Evolutionary conservation across 2,888 invertebrate species (phyloP), one percentile per base, ranked within the genome.

Genomic region (Teleogryllus oceanicus): DNA sequence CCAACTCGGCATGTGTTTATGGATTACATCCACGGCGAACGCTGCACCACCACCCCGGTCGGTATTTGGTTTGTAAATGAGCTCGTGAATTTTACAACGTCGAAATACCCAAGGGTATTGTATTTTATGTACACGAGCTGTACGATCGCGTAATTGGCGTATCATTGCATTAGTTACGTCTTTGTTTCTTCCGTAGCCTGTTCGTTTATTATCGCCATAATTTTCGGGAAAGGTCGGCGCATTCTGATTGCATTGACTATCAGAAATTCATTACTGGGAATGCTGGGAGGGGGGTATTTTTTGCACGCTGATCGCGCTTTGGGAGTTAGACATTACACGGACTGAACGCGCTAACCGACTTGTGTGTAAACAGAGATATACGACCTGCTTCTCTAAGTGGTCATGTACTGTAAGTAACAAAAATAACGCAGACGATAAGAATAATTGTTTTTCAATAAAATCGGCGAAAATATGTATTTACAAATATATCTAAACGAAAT

Each of bases 11-110:
- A n/a, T 62, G 62, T 62, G 62, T 62, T 62, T 62, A 62, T 62
- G 62, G 62, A 62, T 62, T 62, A n/a, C 62, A 62, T 62, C n/a
- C 62, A 13, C n/a, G 62, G 62, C 13, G n/a, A 18, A 62, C n/a
- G n/a, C 16, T 4, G n/a, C 62, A 3, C n/a, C 62, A 12, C 13
- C 13, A 13, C 62, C n/a, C 62, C 62, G 8, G 62, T 37, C 62
- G 62, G 62, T 62, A 62, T 62, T 62, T 62, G 62, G 62, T 62
- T 62, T 62, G 62, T 62, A 62, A 62, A 62, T 62, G 62, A 62
- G 62, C 62, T n/a, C 62, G 62, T 62, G 62, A 62, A 62, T 62
- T 62, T 62, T 62, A 62, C 62, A 62, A 62, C 16, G 16, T 62
- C n/a, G 16, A n/a, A 62, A 62, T 62, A 62, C n/a, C 62, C 62